phyloP scores from a whole-genome alignment of 1,140 invertebrate genomes.

The Heliconius melpomene region DNA sequence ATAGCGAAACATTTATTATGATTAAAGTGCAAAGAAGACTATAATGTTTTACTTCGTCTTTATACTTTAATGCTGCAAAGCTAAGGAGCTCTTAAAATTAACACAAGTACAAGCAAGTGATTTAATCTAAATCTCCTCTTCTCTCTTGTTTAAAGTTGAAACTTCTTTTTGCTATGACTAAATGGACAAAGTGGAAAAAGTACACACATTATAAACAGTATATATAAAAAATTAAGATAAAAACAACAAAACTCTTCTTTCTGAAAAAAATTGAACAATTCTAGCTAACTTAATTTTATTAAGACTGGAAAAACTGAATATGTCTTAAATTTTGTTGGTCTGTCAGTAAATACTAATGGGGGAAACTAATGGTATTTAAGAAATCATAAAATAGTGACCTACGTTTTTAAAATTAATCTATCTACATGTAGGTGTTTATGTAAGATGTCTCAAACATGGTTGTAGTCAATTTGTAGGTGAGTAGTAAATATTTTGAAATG shows the following conservation, averaged over 20 bases:
- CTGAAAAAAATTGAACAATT: conserved; percentile 5
- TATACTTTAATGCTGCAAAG: conserved; percentile 15
- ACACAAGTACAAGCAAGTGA: conserved; percentile 7
- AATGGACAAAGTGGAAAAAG: conserved; percentile 8
- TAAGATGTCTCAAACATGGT: not conserved
- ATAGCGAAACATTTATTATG: conserved; percentile 11
- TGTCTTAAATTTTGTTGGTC: not conserved
- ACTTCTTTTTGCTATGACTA: conserved; percentile 10
- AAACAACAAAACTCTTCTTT: conserved; percentile 4
- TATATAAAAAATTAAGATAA: not conserved
- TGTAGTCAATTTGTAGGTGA: not conserved
- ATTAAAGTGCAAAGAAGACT: conserved; percentile 24
- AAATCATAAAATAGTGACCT: not conserved
- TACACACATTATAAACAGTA: not conserved
- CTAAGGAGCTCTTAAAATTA: conserved; percentile 11
- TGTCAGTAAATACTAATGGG: not conserved
- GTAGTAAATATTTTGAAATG: not conserved
- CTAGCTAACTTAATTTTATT: not conserved
- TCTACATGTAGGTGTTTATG: conserved; percentile 3
- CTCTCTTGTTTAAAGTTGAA: not conserved
- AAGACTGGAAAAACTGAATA: not conserved
- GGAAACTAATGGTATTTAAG: not conserved
- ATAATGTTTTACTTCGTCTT: conserved; percentile 10
- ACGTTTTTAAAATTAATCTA: not conserved
- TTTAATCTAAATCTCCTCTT: conserved; percentile 7